Base-by-base conservation (phyloP, 1,140 invertebrate species). In the Adelges cooleyi region DNA sequence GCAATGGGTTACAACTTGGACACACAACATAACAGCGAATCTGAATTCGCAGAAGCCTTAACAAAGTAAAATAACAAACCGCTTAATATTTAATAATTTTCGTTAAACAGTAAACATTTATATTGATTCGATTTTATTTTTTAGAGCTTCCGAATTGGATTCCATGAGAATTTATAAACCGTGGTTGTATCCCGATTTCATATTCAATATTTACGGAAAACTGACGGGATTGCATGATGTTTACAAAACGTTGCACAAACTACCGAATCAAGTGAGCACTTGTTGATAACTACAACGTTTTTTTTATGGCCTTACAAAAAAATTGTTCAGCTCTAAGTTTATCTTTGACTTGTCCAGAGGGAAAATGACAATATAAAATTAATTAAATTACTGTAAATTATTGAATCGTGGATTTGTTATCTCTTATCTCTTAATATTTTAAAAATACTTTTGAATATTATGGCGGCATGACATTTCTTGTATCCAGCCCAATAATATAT, bases 1-100 rank as follows among this genome's bases (percentile, higher is more conserved):
- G 87, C 90, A 11, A 92, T 94, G 88, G 91, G 91, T 3, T 79
- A 83, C 10, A 79, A 81, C 46, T 74, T 92, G 3, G 79, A 86
- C 72, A 85, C 86, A 0, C 90, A 92, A 76, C 76, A 75, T 10
- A 76, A 87, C 69, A 73, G 72, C 1, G 77, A 86, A 18, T 69
- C 65, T 42, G 69, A 71, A 33, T 71, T 71, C 38, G 67, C 68
- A 13, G 23, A 54, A 44, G 70, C 69, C 1, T 62, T 71, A 48
- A 65, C 53, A 29, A 71, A 67, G 70, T 71, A 65, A 69, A 4
- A 22, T 22, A 29, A 53, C 13, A 40, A n/a, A 15, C 9, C 9
- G 23, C 3, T 33, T 33, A n/a, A n/a, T n/a, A n/a, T n/a, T n/a
- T n/a, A n/a, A n/a, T n/a, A n/a, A n/a, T 33, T 33, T 33, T 11